Evolutionary conservation across 2,888 invertebrate species (phyloP), one percentile per base, ranked within the genome.

Genomic region (Cepaea hortensis): DNA sequence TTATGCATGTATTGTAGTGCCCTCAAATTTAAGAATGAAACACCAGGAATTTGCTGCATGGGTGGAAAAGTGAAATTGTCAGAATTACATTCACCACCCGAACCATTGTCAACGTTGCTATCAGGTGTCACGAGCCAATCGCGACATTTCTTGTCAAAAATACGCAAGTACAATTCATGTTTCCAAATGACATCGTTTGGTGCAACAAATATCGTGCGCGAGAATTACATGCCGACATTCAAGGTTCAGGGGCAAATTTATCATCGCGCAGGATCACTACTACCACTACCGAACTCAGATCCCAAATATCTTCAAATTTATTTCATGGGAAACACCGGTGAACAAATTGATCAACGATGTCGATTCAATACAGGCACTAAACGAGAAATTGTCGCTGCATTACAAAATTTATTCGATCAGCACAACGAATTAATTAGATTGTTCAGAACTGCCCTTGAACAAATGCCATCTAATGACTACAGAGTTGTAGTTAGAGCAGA

Each of bases 151-250:
- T 35, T 35, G 35, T 0, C 20, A 23, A 77, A 11, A 3, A 77
- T 23, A 23, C 35, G 35, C 48, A 46, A 20, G 18, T 48, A 48
- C 77, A 77, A 23, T 77, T 61, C 13, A 72, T 72, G n/a, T 72
- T 72, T 72, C 72, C 72, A 72, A 72, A 72, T 72, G 72, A 72
- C 72, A 35, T 72, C 7, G 13, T 72, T 72, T 15, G 72, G 72
- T 15, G 72, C 72, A 72, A 23, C 72, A 72, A 35, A 7, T 23
- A 72, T 72, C 18, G 35, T 72, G n/a, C 72, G 72, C 35, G 72
- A 72, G n/a, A 72, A 72, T 72, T 72, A 72, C 72, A 72, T 72
- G 72, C 72, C 72, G 13, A 72, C 72, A n/a, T 72, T 72, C 72
- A 72, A 72, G 13, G 35, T 72, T 7, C 72, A 72, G 13, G 18